phyloP scores from a whole-genome alignment of 2,113 vertebrate genomes.

The Lates calcarifer region DNA sequence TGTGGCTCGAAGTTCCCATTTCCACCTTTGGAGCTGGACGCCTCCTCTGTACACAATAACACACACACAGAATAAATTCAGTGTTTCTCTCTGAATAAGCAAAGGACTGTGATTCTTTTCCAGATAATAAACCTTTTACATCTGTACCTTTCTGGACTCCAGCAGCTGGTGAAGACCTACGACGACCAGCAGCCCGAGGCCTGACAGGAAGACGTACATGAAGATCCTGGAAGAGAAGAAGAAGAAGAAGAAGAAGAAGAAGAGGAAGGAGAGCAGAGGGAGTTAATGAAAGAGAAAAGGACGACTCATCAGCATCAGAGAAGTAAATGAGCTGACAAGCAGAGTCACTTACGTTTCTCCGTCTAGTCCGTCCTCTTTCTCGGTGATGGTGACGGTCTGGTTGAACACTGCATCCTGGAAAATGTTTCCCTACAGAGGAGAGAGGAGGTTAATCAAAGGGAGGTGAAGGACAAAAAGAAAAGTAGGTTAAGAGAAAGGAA shows the following conservation, averaged over 20 bases:
- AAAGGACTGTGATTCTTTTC: no score
- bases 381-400: constrained; percentile 97
- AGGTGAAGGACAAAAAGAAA: no score
- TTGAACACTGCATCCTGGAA: constrained; percentile 99
- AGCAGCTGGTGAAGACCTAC: constrained; percentile 96
- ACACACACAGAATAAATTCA: background rate
- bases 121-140: background rate
- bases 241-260: background rate
- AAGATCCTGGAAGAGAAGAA: constrained; percentile 89
- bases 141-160: constrained; percentile 94
- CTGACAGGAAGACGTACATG: constrained; percentile 97
- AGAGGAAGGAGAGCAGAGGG: no score
- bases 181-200: constrained; percentile 92
- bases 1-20: constrained; percentile 96
- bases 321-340: background rate
- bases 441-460: no score
- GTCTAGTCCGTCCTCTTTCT: constrained; percentile 95
- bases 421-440: constrained; percentile 87
- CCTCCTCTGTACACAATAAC: constrained; percentile 86
- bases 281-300: background rate
- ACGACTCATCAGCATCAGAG: background rate
- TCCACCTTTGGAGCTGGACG: constrained; percentile 95
- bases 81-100: no score
- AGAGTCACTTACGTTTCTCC: constrained; percentile 93
- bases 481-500: fast-evolving